phyloP scores from a whole-genome alignment of 2,797 vertebrate genomes.

The Telmatherina bonti region DNA sequence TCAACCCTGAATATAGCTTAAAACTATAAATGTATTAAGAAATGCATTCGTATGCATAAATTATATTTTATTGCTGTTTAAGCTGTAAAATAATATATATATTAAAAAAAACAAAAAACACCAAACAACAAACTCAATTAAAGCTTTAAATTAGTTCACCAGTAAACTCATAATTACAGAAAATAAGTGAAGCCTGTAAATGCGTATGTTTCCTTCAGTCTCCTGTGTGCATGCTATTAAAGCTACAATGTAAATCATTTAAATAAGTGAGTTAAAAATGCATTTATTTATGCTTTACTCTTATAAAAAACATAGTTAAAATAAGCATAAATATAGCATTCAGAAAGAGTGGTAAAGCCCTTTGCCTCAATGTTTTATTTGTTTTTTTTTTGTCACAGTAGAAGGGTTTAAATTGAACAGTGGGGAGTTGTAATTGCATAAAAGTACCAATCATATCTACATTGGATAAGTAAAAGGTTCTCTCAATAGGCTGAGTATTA shows the following conservation, averaged over 20 bases:
- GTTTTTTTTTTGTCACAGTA: slow-evolving; percentile 4
- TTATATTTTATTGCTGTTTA: no score
- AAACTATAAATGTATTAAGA: no score
- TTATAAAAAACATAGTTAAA: slow-evolving; percentile 14
- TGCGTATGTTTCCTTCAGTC: slow-evolving; percentile 2
- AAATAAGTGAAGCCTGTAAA: no score
- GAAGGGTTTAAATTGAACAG: slow-evolving; percentile 53
- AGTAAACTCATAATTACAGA: no score
- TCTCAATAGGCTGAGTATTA: slow-evolving; percentile 26
- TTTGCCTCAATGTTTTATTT: slow-evolving; percentile 12
- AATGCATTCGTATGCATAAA: no score
- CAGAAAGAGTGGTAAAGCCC: slow-evolving; percentile 12
- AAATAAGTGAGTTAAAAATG: no score
- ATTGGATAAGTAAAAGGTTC: slow-evolving; percentile 52
- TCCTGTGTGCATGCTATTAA: not conserved
- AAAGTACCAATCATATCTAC: slow-evolving; percentile 61
- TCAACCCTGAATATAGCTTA: no score
- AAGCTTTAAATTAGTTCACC: no score
- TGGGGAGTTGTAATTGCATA: slow-evolving; percentile 43
- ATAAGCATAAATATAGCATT: slow-evolving; percentile 12
- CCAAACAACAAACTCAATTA: no score
- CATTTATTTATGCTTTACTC: slow-evolving; percentile 30
- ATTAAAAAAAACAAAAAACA: not conserved
- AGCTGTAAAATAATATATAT: not conserved
- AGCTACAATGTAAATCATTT: not conserved